phyloP scores from a whole-genome alignment of 1,140 invertebrate species.

The Gonatopus flavifemur region DNA sequence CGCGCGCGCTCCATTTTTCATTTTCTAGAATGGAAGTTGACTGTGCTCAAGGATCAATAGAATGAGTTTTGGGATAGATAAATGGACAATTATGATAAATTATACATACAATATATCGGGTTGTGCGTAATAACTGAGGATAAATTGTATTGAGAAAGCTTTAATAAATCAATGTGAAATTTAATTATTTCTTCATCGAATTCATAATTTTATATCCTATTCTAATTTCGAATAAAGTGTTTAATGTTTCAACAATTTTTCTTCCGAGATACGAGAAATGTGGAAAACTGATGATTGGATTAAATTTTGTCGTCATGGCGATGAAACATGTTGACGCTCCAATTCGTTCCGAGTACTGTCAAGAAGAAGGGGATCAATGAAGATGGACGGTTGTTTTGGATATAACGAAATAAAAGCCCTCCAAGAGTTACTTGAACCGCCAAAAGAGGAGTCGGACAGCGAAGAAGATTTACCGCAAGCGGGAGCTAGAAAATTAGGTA shows the following conservation, averaged over 20 bases:
- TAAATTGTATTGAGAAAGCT: slow-evolving; percentile 35
- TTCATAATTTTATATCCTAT: neutral
- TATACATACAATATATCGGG: slow-evolving; percentile 10
- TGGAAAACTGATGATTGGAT: too few relatives aligned
- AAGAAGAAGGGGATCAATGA: too few relatives aligned
- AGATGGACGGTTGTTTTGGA: slow-evolving; percentile 40
- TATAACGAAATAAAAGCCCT: slow-evolving; percentile 42
- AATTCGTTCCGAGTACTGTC: too few relatives aligned
- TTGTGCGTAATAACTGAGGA: slow-evolving; percentile 31
- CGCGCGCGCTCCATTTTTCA: slow-evolving; percentile 8
- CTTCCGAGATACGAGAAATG: too few relatives aligned
- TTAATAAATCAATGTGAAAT: slow-evolving; percentile 39
- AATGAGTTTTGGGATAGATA: slow-evolving; percentile 26
- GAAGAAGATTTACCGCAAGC: slow-evolving; percentile 51
- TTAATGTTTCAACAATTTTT: too few relatives aligned
- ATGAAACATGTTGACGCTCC: too few relatives aligned
- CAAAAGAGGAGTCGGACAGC: slow-evolving; percentile 40
- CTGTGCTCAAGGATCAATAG: too few relatives aligned
- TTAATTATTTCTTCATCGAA: neutral
- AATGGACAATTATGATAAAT: neutral
- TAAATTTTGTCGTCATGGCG: too few relatives aligned
- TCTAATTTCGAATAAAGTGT: too few relatives aligned
- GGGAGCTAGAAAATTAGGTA: slow-evolving; percentile 45
- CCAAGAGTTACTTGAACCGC: slow-evolving; percentile 37
- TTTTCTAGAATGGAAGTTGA: too few relatives aligned